These are phyloP conservation scores for Acleris literana DNA, from an alignment of 2,888 invertebrate species.

Conservation along the genomic window DNA sequence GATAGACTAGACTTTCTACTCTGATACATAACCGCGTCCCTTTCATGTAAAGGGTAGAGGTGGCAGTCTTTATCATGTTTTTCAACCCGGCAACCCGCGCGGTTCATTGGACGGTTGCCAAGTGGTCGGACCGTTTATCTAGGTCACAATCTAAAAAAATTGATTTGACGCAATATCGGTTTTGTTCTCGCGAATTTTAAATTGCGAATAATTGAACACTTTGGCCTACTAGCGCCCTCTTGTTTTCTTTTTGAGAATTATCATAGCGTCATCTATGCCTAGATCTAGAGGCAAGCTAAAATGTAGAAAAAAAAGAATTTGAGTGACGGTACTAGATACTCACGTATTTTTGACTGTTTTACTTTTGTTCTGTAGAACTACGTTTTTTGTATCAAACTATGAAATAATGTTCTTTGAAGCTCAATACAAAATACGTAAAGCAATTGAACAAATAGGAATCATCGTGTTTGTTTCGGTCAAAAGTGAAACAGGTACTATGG, in stretches of 20 bases:
- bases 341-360: too few relatives aligned
- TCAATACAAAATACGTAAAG: too few relatives aligned
- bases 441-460: too few relatives aligned
- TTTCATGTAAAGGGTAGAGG: background rate
- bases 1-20: background rate
- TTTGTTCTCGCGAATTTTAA: conserved; percentile 38
- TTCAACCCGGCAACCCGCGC: conserved; percentile 57
- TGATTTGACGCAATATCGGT: conserved; percentile 67
- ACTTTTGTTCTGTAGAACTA: too few relatives aligned
- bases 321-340: too few relatives aligned
- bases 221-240: conserved; percentile 37
- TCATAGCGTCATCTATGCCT: conserved; percentile 17
- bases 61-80: conserved; percentile 45
- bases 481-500: too few relatives aligned
- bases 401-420: too few relatives aligned
- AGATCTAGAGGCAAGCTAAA: background rate
- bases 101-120: conserved; percentile 72
- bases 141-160: conserved; percentile 74
- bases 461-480: too few relatives aligned
- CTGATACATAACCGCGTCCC: background rate
- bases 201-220: conserved; percentile 27
- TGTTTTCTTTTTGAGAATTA: conserved; percentile 17
- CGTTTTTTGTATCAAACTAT: too few relatives aligned
- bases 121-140: conserved; percentile 58
- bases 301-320: too few relatives aligned